Conservation (phyloP, 1,140 invertebrate species). For the Sogatella furcifera region DNA sequence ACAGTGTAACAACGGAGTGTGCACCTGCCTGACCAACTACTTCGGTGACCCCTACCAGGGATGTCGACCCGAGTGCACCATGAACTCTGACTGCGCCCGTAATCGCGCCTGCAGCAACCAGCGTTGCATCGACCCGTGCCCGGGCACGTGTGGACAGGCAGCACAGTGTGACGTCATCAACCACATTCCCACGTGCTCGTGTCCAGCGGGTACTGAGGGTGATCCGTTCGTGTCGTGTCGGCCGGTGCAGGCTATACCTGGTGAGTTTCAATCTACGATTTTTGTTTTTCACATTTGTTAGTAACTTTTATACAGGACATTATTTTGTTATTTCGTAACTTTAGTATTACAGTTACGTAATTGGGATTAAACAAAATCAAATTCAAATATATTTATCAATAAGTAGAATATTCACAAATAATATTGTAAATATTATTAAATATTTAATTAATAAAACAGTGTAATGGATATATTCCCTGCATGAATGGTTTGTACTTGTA, state of each 20-base stretch:
- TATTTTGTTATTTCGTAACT: too few species aligned
- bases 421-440: too few species aligned
- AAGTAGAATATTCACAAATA: too few species aligned
- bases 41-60: constrained; percentile 53
- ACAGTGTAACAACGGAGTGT: constrained; percentile 57
- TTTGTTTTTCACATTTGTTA: too few species aligned
- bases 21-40: constrained; percentile 61
- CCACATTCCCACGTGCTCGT: constrained; percentile 57
- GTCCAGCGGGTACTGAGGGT: constrained; percentile 52
- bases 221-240: constrained; percentile 67
- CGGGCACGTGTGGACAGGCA: constrained; percentile 63
- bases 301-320: too few species aligned
- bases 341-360: too few species aligned
- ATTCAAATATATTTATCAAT: too few species aligned
- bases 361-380: too few species aligned
- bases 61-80: constrained; percentile 72
- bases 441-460: too few species aligned
- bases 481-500: too few species aligned
- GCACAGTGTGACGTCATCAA: constrained; percentile 61
- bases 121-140: constrained; percentile 66
- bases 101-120: constrained; percentile 64
- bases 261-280: constrained; percentile 20
- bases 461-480: too few species aligned
- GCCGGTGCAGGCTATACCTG: constrained; percentile 25
- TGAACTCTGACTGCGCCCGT: constrained; percentile 70